phyloP scores from a whole-genome alignment of 2,797 vertebrate genomes.

The Alectoris magna region DNA sequence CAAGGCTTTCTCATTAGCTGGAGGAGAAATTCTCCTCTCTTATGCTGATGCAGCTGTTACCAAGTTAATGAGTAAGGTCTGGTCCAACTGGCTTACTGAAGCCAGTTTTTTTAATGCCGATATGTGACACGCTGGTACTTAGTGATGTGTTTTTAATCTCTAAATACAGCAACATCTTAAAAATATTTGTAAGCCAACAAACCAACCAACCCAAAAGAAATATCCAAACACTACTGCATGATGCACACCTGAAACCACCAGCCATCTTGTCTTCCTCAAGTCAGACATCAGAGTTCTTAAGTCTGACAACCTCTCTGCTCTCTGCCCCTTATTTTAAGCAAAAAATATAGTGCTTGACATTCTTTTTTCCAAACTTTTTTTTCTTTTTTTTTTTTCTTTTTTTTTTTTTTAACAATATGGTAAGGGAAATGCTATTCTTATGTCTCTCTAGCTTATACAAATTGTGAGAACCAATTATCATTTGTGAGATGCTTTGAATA shows the following conservation, averaged over 20 bases:
- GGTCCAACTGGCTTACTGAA: not conserved
- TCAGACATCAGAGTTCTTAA: not conserved
- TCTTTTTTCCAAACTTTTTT: not conserved
- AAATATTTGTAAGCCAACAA: not conserved
- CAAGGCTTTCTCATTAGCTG: not conserved
- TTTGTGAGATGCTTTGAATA: slow-evolving; percentile 28
- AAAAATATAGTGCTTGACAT: not conserved
- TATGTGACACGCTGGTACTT: not conserved
- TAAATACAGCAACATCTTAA: not conserved
- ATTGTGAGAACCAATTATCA: not conserved
- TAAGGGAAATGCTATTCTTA: not conserved
- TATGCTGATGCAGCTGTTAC: not conserved
- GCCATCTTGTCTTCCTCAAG: not conserved
- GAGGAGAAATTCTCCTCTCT: slow-evolving; percentile 37
- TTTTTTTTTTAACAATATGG: not conserved
- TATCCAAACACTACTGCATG: not conserved
- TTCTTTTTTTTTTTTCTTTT: not conserved
- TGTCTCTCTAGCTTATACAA: not conserved
- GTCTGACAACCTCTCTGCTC: not conserved
- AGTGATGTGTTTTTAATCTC: not conserved
- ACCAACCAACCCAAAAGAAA: not conserved
- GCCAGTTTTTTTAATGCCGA: not conserved
- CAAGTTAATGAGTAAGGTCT: slow-evolving; percentile 32
- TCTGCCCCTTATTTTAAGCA: not conserved
- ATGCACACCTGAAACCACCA: not conserved